Base-by-base conservation (phyloP, 30 jellyfish, hydroid and myxozoan species). In the Cassiopea andromeda region DNA sequence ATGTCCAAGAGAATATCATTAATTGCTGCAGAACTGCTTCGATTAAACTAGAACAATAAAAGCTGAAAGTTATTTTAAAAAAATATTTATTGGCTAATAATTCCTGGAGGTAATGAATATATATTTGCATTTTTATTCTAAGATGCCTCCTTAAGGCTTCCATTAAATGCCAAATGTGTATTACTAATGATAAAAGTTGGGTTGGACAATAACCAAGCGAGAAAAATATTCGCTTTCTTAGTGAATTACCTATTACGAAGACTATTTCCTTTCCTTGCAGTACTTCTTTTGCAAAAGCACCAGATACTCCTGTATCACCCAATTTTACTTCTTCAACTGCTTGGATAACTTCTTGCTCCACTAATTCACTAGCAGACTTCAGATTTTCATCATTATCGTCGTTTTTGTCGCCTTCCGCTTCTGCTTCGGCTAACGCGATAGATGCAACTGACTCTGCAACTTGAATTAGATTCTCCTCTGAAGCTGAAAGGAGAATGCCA, bases 181-280 rank as follows among this genome's bases (percentile, higher is more conserved):
- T 27, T 27, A 27, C 38, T 54, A 54, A 54, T 54, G 64, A 54
- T 54, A 10, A 10, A 54, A 10, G 12, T 3, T 10, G 12, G 64
- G 12, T 10, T 3, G 0, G 12, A 10, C 10, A 54, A 54, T 6
- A 54, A 54, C 64, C 12, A 3, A 54, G 12, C 64, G 12, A 3
- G 64, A 54, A 3, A 54, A 10, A 54, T 54, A 54, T 3, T 3
- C 10, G 12, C 7, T 3, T 4, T 64, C 38, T 13, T 27, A 64
- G 15, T 7, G 50, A 43, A 92, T 72, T 57, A 93, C 99, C 99
- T 44, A 91, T 73, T 14, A 90, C 98, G 83, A 95, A 91, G 7
- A 95, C 77, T 18, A 90, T 83, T 48, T 87, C 90, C 69, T 95
- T 90, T 48, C 91, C 97, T 45, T 82, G 82, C 8, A 88, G 58